phyloP scores from a whole-genome alignment of 2,797 vertebrate species.

The Acridotheres tristis region DNA sequence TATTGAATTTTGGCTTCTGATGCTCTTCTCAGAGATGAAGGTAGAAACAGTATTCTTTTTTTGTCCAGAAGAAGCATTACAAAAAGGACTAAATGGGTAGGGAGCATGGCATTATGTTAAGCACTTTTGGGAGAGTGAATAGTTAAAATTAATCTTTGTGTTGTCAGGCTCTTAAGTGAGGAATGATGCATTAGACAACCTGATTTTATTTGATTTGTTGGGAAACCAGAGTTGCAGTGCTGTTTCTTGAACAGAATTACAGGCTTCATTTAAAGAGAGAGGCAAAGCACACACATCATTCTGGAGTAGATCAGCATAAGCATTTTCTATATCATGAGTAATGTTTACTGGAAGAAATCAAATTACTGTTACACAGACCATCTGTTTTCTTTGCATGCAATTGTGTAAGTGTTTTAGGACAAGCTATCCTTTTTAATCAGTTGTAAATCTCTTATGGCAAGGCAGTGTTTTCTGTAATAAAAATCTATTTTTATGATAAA shows the following conservation, averaged over 20 bases:
- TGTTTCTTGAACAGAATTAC: constrained; percentile 61
- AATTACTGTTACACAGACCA: constrained; percentile 67
- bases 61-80: background rate
- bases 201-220: constrained; percentile 66
- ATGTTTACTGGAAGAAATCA: constrained; percentile 73
- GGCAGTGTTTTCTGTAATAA: constrained; percentile 42
- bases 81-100: background rate
- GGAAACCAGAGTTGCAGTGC: constrained; percentile 23
- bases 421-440: constrained; percentile 65
- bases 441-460: constrained; percentile 48
- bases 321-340: constrained; percentile 65
- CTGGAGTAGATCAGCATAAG: constrained; percentile 60
- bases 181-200: constrained; percentile 53
- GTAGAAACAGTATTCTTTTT: background rate
- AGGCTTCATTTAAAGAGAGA: constrained; percentile 54
- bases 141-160: constrained; percentile 38
- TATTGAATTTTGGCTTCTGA: background rate
- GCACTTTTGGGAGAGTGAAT: background rate
- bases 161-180: constrained; percentile 45
- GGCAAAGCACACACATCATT: constrained; percentile 43
- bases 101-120: background rate
- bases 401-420: constrained; percentile 67
- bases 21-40: background rate
- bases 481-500: constrained; percentile 52
- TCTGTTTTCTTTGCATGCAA: constrained; percentile 71